These are phyloP conservation scores for Masticophis lateralis DNA, from an alignment of 2,797 vertebrate species.

Conservation along the genomic window DNA sequence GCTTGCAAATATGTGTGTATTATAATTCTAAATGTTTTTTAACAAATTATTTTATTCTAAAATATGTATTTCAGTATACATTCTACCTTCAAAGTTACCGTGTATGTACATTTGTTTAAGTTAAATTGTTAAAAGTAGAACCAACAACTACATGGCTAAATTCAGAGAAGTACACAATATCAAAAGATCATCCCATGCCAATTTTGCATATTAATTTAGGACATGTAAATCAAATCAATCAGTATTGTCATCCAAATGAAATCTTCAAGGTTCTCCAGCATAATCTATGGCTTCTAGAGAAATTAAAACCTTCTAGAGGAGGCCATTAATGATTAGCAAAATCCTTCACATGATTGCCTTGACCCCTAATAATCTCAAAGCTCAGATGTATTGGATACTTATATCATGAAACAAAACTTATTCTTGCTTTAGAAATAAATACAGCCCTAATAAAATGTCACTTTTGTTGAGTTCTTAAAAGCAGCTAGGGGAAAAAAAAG, in stretches of 20 bases:
- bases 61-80: neutral
- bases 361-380: neutral
- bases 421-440: neutral
- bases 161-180: neutral
- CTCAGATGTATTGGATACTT: neutral
- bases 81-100: neutral
- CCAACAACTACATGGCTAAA: neutral
- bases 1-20: neutral
- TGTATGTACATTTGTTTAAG: neutral
- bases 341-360: neutral
- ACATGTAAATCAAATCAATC: neutral
- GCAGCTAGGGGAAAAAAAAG: neutral
- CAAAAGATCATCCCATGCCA: neutral
- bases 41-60: neutral
- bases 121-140: neutral
- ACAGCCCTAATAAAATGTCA: neutral
- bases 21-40: neutral
- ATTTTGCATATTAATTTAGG: neutral
- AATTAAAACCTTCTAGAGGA: neutral
- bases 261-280: neutral
- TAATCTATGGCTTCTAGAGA: neutral
- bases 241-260: neutral
- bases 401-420: neutral
- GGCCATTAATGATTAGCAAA: neutral
- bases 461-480: neutral